Percentiles rank a stretch among this genome's conserved stretches.
Conservation (phyloP, 2,797 vertebrate species). For the Neoniphon sammara region DNA sequence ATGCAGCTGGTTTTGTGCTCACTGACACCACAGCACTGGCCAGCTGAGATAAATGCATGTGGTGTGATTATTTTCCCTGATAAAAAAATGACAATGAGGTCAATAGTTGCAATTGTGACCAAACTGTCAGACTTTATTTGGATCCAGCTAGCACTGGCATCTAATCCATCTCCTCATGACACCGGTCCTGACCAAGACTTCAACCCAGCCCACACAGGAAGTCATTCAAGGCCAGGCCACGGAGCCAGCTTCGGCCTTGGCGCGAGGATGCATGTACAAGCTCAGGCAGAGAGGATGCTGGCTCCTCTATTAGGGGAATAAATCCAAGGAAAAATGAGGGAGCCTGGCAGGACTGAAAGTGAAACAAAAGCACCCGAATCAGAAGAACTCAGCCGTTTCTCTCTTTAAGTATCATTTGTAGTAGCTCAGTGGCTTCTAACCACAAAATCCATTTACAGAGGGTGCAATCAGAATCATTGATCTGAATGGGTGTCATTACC, state of each 20-base stretch:
- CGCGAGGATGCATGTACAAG: conserved; percentile 48
- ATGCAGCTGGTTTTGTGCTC: neutral
- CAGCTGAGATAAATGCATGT: neutral
- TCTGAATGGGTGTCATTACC: conserved; percentile 57
- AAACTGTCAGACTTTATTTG: conserved; percentile 22
- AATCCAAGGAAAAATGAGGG: conserved; percentile 75
- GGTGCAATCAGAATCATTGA: conserved; percentile 45
- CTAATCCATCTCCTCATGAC: conserved; percentile 46
- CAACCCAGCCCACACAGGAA: conserved; percentile 70
- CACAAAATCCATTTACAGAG: conserved; percentile 44
- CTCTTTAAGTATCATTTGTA: conserved; percentile 52
- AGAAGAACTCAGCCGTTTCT: conserved; percentile 46
- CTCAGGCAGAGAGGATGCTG: conserved; percentile 60
- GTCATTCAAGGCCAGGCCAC: conserved; percentile 64
- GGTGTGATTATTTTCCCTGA: neutral
- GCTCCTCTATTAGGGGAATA: conserved; percentile 58
- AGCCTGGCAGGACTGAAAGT: conserved; percentile 52
- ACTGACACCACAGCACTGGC: neutral
- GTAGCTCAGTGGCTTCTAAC: conserved; percentile 37
- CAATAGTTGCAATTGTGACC: conserved; percentile 18
- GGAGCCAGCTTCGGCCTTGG: conserved; percentile 60
- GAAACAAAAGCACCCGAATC: conserved; percentile 52
- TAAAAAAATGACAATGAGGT: conserved; percentile 16
- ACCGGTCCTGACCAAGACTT: conserved; percentile 59
- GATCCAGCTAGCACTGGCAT: conserved; percentile 45